Base-by-base conservation (phyloP, 1,140 invertebrate species). In the Notospermus geniculatus region DNA sequence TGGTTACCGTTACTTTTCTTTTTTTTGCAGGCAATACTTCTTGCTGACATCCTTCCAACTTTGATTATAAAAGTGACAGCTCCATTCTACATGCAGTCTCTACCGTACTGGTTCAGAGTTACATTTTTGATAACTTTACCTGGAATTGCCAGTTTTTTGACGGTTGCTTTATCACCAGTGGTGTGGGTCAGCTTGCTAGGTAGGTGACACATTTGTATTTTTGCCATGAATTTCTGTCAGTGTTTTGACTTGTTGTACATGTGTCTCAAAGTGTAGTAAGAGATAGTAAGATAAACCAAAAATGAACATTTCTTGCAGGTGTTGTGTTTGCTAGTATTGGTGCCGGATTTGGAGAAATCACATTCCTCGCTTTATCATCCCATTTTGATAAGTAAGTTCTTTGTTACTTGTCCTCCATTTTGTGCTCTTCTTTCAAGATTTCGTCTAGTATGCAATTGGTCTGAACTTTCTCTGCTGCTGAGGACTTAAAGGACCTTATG, bases 31-130 rank as follows among this genome's bases (percentile, higher is more conserved):
- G 88, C 88, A 1, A 91, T 94, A 72, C 80, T 93, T 57, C 73
- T 93, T 62, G 91, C 91, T 23, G 91, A 93, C 77, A 89, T 93
- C 56, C 68, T 93, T 36, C 91, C 91, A 2, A 84, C 87, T 5
- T 77, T 93, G 1, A 59, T 86, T n/a, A 86, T 92, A 11, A 93
- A 93, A 80, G 70, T 88, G 1, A 79, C 86, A 2, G 88, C 88
- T 50, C 91, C 91, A 1, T 91, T 92, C 76, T 84, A 91, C 60
- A 68, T 81, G 23, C 70, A 77, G 19, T 64, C 60, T 54, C 60
- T 79, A 25, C 66, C 68, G 23, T 80, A 77, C 57, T 68, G 64
- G 72, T 74, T 36, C 32, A 36, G 32, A 36, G 32, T 36, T 4
- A 15, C 45, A 13, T 13, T 67, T 32, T 55, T 65, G 36, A 52